phyloP scores from a whole-genome alignment of 2,113 vertebrate species.

The human region DNA sequence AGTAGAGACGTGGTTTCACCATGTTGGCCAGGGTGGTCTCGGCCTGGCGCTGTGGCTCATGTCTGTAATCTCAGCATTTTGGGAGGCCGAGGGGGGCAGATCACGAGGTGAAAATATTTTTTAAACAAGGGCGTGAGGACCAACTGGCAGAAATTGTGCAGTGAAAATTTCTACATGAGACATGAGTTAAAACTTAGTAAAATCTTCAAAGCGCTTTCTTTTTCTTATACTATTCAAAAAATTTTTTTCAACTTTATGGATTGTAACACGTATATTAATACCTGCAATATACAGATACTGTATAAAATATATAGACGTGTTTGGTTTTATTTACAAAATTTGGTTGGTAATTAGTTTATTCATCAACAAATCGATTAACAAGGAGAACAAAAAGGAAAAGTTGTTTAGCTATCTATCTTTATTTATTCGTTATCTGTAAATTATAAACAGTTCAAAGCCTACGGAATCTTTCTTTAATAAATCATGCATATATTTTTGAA shows the following conservation, averaged over 20 bases:
- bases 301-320: neutral
- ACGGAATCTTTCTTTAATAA: neutral
- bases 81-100: rapidly evolving
- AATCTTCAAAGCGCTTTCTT: neutral
- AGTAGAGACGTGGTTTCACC: too few relatives aligned
- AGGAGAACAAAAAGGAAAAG: neutral
- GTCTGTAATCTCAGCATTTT: too few relatives aligned
- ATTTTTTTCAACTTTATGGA: neutral
- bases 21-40: too few relatives aligned
- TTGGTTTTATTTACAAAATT: neutral
- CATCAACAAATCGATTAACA: neutral
- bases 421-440: neutral
- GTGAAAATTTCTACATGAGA: neutral
- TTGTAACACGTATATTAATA: neutral
- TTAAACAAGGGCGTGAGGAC: neutral
- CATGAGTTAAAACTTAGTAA: neutral
- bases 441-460: neutral
- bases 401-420: neutral
- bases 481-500: neutral
- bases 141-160: neutral
- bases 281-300: neutral
- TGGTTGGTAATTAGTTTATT: neutral
- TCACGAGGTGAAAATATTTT: neutral
- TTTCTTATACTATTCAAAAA: neutral
- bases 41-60: too few relatives aligned